Conservation (phyloP, 2,888 invertebrate species). For the Synanthedon myopaeformis region DNA sequence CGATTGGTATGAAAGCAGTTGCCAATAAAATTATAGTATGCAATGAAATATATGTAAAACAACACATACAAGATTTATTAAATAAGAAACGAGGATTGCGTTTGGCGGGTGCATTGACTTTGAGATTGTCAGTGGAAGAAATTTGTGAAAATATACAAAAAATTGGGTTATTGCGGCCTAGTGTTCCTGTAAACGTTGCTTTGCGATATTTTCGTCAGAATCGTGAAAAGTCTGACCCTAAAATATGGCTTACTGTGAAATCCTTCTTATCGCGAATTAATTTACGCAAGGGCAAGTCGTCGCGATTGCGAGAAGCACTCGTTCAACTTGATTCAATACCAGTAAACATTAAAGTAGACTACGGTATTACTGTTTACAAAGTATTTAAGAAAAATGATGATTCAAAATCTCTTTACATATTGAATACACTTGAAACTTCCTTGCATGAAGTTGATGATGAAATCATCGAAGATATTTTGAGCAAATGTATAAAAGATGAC, state of each 20-base stretch:
- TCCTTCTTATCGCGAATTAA: constrained; percentile 19
- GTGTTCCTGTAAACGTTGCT: constrained; percentile 22
- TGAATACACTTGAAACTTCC: constrained; percentile 19
- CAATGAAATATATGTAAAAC: constrained; percentile 15
- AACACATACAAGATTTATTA: constrained; percentile 16
- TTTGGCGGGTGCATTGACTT: constrained; percentile 24
- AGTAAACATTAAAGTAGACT: constrained; percentile 22
- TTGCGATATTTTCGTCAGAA: constrained; percentile 15
- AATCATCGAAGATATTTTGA: constrained; percentile 15
- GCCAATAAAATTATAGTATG: constrained; percentile 26
- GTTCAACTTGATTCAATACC: constrained; percentile 17
- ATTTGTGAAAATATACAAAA: constrained; percentile 13
- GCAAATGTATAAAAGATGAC: constrained; percentile 3
- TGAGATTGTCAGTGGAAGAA: constrained; percentile 12
- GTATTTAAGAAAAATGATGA: constrained; percentile 12
- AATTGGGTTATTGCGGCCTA: constrained; percentile 21
- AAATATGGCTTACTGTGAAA: constrained; percentile 32
- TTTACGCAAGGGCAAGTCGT: constrained; percentile 8
- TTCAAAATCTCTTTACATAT: constrained; percentile 11
- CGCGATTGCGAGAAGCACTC: constrained; percentile 6
- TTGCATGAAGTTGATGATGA: constrained; percentile 17
- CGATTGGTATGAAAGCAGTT: constrained; percentile 31
- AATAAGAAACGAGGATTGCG: constrained; percentile 23
- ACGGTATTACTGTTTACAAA: constrained; percentile 22
- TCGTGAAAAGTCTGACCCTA: constrained; percentile 12